Conservation (phyloP, 2,113 vertebrate genomes). For the Ellobius talpinus region DNA sequence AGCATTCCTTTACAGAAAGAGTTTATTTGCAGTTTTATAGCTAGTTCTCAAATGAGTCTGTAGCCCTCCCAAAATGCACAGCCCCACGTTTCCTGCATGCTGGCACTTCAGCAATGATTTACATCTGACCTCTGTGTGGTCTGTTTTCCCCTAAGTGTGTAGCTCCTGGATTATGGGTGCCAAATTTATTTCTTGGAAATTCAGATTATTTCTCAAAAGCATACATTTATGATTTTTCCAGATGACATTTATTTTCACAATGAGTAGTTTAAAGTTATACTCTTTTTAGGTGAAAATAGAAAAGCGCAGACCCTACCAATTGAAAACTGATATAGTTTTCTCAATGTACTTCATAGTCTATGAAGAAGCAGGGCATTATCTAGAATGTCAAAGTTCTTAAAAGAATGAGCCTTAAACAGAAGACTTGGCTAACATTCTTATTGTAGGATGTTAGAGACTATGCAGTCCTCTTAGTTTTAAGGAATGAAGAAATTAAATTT, state of each 20-base stretch:
- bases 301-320: background rate
- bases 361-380: background rate
- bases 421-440: constrained; percentile 35
- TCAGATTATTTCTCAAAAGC: background rate
- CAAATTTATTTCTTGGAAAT: constrained; percentile 37
- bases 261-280: background rate
- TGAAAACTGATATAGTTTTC: background rate
- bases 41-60: background rate
- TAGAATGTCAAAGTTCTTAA: constrained; percentile 28
- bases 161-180: background rate
- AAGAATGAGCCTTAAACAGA: constrained; percentile 48
- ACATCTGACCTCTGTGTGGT: background rate
- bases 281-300: background rate
- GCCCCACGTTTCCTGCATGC: background rate
- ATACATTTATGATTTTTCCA: background rate
- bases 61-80: background rate
- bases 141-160: background rate
- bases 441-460: background rate
- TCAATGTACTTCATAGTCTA: background rate
- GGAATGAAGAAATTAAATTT: background rate
- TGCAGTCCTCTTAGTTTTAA: constrained; percentile 26
- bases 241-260: background rate
- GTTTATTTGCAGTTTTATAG: background rate
- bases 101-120: constrained; percentile 14
- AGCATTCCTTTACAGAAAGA: background rate